Percentiles rank a stretch among this genome's conserved stretches.
These are phyloP conservation scores for Gryllus longicercus DNA, from an alignment of 2,888 invertebrate species.

Conservation along the genomic window DNA sequence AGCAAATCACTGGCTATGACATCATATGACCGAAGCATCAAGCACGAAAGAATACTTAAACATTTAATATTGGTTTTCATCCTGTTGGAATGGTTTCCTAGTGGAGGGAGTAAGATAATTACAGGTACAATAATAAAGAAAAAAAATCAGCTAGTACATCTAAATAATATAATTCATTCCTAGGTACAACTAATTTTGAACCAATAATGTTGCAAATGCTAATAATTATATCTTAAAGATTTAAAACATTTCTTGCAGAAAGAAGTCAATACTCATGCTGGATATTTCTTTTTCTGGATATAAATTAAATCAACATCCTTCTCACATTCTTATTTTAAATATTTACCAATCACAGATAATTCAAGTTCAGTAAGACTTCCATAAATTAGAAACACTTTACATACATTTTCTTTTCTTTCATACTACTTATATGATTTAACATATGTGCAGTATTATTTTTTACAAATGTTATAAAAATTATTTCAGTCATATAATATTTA, in stretches of 20 bases:
- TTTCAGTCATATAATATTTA: not conserved
- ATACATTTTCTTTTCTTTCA: too few relatives aligned
- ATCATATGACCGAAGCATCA: too few relatives aligned
- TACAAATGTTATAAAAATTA: conserved; percentile 11
- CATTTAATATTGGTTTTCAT: too few relatives aligned
- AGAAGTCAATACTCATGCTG: too few relatives aligned
- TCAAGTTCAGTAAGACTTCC: not conserved
- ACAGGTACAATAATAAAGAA: too few relatives aligned
- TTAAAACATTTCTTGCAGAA: not conserved
- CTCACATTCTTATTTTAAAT: not conserved
- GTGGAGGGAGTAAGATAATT: too few relatives aligned
- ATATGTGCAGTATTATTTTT: not conserved
- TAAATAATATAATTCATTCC: not conserved
- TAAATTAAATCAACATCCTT: not conserved
- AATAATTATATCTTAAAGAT: not conserved
- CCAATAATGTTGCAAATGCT: not conserved
- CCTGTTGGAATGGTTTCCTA: too few relatives aligned
- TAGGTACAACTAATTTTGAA: conserved; percentile 7
- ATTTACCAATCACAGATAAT: not conserved
- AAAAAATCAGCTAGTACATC: not conserved
- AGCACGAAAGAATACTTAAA: too few relatives aligned
- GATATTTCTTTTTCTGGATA: not conserved
- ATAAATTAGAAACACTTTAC: too few relatives aligned
- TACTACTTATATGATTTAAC: not conserved
- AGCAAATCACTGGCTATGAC: too few relatives aligned